Evolutionary conservation across 2,113 vertebrate genomes (phyloP).

Genomic region (Aix galericulata): DNA sequence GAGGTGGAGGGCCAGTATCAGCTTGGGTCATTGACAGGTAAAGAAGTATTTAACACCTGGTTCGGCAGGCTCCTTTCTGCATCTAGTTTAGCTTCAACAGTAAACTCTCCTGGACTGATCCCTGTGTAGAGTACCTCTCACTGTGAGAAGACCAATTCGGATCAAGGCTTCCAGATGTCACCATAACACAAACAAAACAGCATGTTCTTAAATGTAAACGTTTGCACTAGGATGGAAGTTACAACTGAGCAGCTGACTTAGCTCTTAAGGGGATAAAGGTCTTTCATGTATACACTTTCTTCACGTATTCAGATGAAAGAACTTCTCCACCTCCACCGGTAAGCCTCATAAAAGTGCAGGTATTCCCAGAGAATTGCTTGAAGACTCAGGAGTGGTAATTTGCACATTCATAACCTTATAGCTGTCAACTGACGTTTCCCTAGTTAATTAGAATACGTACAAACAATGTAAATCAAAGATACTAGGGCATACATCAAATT

Average conservation of each 20-base stretch:
- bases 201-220: background rate
- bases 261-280: background rate
- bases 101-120: background rate
- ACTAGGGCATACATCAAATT: conserved; percentile 1
- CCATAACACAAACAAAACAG: background rate
- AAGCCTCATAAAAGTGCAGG: background rate
- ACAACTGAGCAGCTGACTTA: background rate
- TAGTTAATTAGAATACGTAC: conserved; percentile 29
- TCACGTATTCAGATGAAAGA: conserved; percentile 15
- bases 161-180: conserved; percentile 16
- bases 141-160: background rate
- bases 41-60: background rate
- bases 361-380: background rate
- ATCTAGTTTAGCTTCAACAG: background rate
- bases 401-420: conserved; percentile 2
- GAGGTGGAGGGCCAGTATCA: background rate
- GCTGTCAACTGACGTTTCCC: background rate
- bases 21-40: background rate
- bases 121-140: background rate
- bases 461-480: conserved; percentile 13
- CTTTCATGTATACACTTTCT: background rate
- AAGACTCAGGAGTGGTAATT: background rate
- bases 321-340: background rate
- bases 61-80: background rate
- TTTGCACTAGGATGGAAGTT: background rate